Evolutionary conservation across 2,797 vertebrate species (phyloP), one percentile per base, ranked within the genome.

Genomic region (Sarcoramphus papa): DNA sequence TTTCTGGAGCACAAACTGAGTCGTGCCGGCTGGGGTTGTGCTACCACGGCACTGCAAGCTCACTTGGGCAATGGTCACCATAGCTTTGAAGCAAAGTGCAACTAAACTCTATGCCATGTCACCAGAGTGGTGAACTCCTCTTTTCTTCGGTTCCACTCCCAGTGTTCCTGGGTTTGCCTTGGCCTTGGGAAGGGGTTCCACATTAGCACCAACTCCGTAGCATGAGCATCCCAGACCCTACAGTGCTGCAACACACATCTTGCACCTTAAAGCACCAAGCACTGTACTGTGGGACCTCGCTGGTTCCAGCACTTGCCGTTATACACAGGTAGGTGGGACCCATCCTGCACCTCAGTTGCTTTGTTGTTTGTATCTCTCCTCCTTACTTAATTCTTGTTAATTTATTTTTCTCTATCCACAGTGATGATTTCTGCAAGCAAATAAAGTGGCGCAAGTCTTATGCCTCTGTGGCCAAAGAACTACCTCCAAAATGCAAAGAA

Each of bases 1-100:
- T 17, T 51, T 65, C 60, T 60, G 75, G 68, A 65, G 14, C 33
- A 72, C 23, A 33, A 35, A 35, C 35, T 12, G 54, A 57, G 43
- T 57, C 0, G 1, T 8, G 33, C 37, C 3, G 1, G 27, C 43
- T 43, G 8, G 59, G 21, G 8, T 25, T 0, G 0, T 13, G 21
- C 68, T 33, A 7, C 54, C 15, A 25, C 24, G 2, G 0, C 67
- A 20, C 60, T 27, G 60, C 45, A 60, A 79, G 60, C 45, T 73
- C 67, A 12, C n/a, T 21, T 7, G 30, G 24, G 28, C 48, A 30
- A 23, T 6, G 8, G 35, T 30, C 31, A 30, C 27, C 28, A 14
- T 28, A 50, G 50, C 33, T 57, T 45, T n/a, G 33, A 81, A 31
- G n/a, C 13, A 48, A 50, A n/a, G 27, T 24, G 13, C 25, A 50